phyloP scores from a whole-genome alignment of 2,797 vertebrate species.

The Lithobates pipiens region DNA sequence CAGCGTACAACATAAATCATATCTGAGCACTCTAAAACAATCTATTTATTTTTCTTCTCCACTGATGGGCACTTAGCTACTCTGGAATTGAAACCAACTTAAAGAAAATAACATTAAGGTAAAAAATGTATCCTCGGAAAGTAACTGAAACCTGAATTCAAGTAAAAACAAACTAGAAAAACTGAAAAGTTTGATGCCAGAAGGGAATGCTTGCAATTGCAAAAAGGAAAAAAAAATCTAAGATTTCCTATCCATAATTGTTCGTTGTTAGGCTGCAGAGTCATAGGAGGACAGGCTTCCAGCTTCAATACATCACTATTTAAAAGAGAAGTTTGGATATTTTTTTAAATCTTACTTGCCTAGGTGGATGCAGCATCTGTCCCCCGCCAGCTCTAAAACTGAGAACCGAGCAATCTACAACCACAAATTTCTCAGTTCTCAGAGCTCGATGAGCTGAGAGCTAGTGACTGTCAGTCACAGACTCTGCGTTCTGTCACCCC shows the following conservation, averaged over 20 bases:
- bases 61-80: conserved; percentile 50
- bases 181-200: conserved; percentile 55
- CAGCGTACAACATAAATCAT: conserved; percentile 18
- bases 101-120: conserved; percentile 56
- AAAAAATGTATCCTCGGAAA: conserved; percentile 61
- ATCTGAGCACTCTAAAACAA: conserved; percentile 30
- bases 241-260: conserved; percentile 64
- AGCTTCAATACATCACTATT: background rate
- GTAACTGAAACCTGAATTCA: conserved; percentile 60
- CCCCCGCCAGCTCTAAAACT: too few species aligned
- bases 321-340: background rate
- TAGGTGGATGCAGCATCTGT: too few species aligned
- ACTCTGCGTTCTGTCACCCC: too few species aligned
- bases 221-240: conserved; percentile 41
- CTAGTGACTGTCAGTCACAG: too few species aligned
- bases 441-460: too few species aligned
- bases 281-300: conserved; percentile 59
- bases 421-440: too few species aligned
- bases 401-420: too few species aligned
- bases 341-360: too few species aligned
- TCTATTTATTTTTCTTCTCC: conserved; percentile 47
- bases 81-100: conserved; percentile 51
- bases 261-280: conserved; percentile 63
- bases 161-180: conserved; percentile 62
- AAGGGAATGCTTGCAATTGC: conserved; percentile 61